Base-by-base conservation (phyloP, 2,113 vertebrate genomes). In the Syngnathus typhle region DNA sequence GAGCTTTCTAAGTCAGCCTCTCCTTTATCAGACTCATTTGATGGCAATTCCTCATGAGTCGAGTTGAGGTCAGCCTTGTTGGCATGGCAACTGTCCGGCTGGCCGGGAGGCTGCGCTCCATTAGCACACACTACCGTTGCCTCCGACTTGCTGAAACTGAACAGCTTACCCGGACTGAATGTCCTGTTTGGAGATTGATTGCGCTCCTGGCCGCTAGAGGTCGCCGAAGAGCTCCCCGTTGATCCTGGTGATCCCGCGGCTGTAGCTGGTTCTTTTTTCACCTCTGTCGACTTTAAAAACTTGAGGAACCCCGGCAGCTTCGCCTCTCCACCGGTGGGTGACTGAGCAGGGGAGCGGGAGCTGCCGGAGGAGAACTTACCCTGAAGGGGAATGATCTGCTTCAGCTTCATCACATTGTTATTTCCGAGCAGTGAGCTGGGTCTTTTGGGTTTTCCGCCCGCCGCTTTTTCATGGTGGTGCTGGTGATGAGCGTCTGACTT, bases 301-400 rank as follows among this genome's bases (percentile, higher is more conserved):
- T 94, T 94, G 49, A 96, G 91, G 84, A 97, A 97, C 19, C 91
- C 93, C 0, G 94, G 93, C 13, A 96, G 93, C 74, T 95, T 96
- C 64, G 93, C 94, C 75, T 96, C 95, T 0, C 91, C 90, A 60
- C 91, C 88, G 0, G 92, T 93, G 12, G 94, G 95, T 0, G 95
- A 95, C 79, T 94, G 92, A 0, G 93, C 90, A 0, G 93, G 91
- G 4, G 92, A 92, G 61, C 93, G 91, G 1, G 90, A 75, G 0
- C 85, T 32, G 0, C 92, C 77, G 0, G 94, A 93, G 72, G 94
- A 89, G 73, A 95, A 94, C 82, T 94, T 94, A 70, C 93, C 91
- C 89, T 97, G 95, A 18, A 96, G 81, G 1, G 95, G 95, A 84
- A 96, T 95, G 81, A 96, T 96, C 87, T 97, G 94, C 85, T 95